Base-by-base conservation (phyloP, 64 coral and sea anemone genomes). In the Catalaphyllia jardinei region DNA sequence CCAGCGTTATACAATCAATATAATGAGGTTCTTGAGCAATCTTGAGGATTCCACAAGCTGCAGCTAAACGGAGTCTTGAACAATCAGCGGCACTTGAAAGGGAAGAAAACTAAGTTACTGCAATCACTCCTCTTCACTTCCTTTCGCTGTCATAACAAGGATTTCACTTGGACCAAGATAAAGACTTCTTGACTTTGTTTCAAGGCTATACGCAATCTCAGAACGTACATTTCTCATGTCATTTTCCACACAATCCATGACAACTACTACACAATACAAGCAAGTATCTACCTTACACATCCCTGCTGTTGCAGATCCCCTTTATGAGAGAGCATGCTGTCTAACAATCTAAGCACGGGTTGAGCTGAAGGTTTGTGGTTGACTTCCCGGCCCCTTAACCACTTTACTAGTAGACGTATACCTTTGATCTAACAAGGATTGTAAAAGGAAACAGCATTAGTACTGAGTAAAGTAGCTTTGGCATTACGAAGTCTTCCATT, bases 1-100 rank as follows among this genome's bases (percentile, higher is more conserved):
- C 88, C 17, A 94, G 38, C 7, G 82, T 72, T 63, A 94, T 86
- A 51, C 71, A 89, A 19, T 91, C 93, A 52, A 81, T 75, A 57
- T 90, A 94, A 50, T 86, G 38, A 22, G 87, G 42, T 73, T 87
- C 93, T 54, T 90, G 83, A 24, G 93, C 88, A 75, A 94, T 78
- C 42, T 94, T 94, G 29, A 94, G 71, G 20, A 94, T 87, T 30
- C 75, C 93, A 88, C 82, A 91, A 5, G 93, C 88, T 9, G 93
- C 93, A 73, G 83, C 83, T 5, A 94, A 71, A 20, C 83, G 82
- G 35, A 94, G 74, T 28, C 89, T 76, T 74, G 89, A 94, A 90
- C 83, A 91, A 33, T 94, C 89, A 81, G 77, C 65, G 54, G 93
- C 49, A 28, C 93, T 94, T 35, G 6, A 60, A 60, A 3, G 17